A percentile compares a stretch with the other conserved stretches of the same genome.
These are phyloP conservation scores for Sphecodes monilicornis DNA, from an alignment of 2,888 invertebrate genomes.

Conservation along the genomic window DNA sequence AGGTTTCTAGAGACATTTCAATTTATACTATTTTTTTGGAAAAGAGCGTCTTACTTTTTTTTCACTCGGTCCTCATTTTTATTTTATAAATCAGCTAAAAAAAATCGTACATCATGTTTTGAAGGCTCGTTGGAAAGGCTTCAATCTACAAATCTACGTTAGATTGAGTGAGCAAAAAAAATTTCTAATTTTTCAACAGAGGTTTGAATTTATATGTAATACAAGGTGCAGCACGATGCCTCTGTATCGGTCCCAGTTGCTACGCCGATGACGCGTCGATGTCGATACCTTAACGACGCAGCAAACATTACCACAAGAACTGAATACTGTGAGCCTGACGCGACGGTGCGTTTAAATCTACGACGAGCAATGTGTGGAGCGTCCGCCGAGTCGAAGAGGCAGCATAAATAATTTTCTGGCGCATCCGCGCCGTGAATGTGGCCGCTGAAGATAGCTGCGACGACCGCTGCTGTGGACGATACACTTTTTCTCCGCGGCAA, in stretches of 20 bases:
- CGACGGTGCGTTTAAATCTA: background rate
- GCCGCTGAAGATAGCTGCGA: constrained; percentile 43
- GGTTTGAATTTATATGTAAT: background rate
- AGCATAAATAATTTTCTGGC: constrained; percentile 6
- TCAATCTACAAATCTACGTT: background rate
- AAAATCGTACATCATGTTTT: background rate
- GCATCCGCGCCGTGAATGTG: constrained; percentile 56
- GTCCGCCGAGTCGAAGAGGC: background rate
- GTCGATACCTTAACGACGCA: background rate
- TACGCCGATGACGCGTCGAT: background rate
- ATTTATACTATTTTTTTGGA: background rate
- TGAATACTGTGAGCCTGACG: background rate
- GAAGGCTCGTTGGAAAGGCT: background rate
- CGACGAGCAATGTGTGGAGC: background rate
- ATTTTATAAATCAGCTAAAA: background rate
- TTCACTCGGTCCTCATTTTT: background rate
- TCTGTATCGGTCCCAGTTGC: no score
- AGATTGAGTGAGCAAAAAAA: background rate
- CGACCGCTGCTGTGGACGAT: constrained; percentile 41
- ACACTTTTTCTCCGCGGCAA: constrained; percentile 53
- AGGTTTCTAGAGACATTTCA: background rate
- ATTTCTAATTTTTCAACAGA: background rate
- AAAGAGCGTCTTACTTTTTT: background rate
- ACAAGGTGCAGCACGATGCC: background rate
- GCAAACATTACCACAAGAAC: background rate